Evolutionary conservation across 2,797 vertebrate species (phyloP), one percentile per base, ranked within the genome.

Genomic region (Choloepus didactylus): DNA sequence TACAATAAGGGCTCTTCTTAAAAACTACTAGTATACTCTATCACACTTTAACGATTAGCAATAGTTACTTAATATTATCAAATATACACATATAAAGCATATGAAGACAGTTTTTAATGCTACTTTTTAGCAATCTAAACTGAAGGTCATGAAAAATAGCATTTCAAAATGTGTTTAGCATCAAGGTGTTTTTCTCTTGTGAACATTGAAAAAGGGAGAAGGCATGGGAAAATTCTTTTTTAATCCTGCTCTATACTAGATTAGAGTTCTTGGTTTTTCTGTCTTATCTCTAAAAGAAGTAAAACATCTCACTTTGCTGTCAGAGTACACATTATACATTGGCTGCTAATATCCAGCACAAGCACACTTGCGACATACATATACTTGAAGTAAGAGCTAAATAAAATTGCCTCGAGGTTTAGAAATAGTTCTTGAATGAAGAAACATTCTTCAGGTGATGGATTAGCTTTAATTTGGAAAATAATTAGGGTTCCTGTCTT

Each of bases 391-490:
- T 79, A 82, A 79, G 79, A 70, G 19, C 62, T 89, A 92, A 80
- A 51, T 41, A 35, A 87, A 82, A 51, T 49, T 60, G 0, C 41
- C 31, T 70, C 44, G 83, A 59, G 35, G 72, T 81, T 84, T 93
- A 94, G 59, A 80, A 92, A 51, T 89, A 81, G 66, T 84, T 95
- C 70, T 91, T 88, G 69, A 62, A 77, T 31, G 87, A 41, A 91
- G 89, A 92, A 87, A 70, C 90, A 62, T 56, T 64, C 59, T 89
- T 92, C 49, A 76, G 46, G 35, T 73, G 54, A 88, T 77, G 54
- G 62, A 89, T 86, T 88, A 35, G 23, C 66, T 54, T 92, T 93
- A 64, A 86, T 91, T 59, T 96, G 89, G 93, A 49, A 95, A 95
- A 38, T 91, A 51, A 91, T 88, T 97, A 7, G 91, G 18, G 16